Conservation (phyloP, 2,113 vertebrate species). For the Pseudopipra pipra region DNA sequence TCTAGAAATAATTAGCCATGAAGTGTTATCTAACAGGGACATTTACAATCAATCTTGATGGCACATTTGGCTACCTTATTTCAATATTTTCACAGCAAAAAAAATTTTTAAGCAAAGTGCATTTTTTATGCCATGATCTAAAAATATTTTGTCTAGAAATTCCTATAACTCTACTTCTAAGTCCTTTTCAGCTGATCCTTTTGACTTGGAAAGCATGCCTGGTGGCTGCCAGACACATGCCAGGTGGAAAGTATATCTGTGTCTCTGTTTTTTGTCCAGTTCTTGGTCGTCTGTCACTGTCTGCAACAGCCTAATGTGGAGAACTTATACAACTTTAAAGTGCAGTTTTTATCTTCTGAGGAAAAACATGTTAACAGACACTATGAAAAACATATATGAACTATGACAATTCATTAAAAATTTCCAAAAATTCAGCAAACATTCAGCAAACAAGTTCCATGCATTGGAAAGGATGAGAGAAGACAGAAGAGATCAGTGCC, state of each 20-base stretch:
- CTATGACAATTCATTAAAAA: not conserved
- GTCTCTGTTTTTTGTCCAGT: not conserved
- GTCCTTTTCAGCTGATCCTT: not conserved
- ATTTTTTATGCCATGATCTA: not conserved
- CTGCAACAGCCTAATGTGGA: not conserved
- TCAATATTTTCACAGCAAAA: not conserved
- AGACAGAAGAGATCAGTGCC: not conserved
- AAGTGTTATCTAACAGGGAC: not conserved
- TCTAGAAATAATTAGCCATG: not conserved
- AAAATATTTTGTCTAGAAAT: not conserved
- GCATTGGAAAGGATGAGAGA: not conserved
- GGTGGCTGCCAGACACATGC: fast-evolving
- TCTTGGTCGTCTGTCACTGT: not conserved
- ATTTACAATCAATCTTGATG: not conserved
- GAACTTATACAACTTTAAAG: not conserved
- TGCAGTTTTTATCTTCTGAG: not conserved
- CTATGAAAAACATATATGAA: not conserved
- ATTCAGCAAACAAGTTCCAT: not conserved
- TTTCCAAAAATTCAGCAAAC: not conserved
- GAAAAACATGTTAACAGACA: not conserved
- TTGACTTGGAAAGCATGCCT: fast-evolving
- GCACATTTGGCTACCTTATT: not conserved
- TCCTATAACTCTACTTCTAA: not conserved
- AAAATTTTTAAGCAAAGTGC: not conserved
- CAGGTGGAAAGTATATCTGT: not conserved